These are phyloP conservation scores for Coranthus polyacanthus DNA, from an alignment of 2,797 vertebrate genomes.

Conservation along the genomic window DNA sequence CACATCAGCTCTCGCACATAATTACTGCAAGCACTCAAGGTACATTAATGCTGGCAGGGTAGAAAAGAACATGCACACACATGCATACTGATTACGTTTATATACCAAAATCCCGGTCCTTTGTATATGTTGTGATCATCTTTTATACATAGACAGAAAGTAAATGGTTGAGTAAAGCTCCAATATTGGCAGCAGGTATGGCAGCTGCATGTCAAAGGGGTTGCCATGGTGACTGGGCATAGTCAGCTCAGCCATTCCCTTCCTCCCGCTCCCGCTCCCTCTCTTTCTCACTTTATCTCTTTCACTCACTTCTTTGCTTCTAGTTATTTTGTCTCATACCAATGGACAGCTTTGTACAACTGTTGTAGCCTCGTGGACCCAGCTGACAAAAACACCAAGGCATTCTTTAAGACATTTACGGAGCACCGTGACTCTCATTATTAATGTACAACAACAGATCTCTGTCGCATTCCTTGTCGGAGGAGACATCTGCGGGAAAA, in stretches of 20 bases:
- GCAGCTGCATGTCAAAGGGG: constrained; percentile 77
- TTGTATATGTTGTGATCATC: not conserved
- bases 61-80: constrained; percentile 22
- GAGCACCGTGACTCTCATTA: not conserved
- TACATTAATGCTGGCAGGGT: constrained; percentile 42
- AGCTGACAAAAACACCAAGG: not conserved
- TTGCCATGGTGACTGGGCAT: constrained; percentile 82
- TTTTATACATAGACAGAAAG: constrained; percentile 30
- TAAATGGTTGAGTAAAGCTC: constrained; percentile 48
- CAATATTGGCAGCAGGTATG: constrained; percentile 73
- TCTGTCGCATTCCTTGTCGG: constrained; percentile 1
- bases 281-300: constrained; percentile 33
- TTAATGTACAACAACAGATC: constrained; percentile 18
- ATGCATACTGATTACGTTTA: constrained; percentile 1
- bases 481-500: constrained; percentile 27
- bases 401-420: constrained; percentile 3
- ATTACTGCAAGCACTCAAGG: constrained; percentile 64
- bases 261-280: constrained; percentile 12
- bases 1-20: constrained; percentile 59
- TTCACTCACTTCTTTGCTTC: constrained; percentile 31
- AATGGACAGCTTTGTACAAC: constrained; percentile 26
- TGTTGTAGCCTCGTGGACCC: not conserved
- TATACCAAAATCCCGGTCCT: constrained; percentile 9
- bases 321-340: constrained; percentile 53
- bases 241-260: constrained; percentile 61